phyloP scores from a whole-genome alignment of 1,140 invertebrate species.

The Anastatus disparis region DNA sequence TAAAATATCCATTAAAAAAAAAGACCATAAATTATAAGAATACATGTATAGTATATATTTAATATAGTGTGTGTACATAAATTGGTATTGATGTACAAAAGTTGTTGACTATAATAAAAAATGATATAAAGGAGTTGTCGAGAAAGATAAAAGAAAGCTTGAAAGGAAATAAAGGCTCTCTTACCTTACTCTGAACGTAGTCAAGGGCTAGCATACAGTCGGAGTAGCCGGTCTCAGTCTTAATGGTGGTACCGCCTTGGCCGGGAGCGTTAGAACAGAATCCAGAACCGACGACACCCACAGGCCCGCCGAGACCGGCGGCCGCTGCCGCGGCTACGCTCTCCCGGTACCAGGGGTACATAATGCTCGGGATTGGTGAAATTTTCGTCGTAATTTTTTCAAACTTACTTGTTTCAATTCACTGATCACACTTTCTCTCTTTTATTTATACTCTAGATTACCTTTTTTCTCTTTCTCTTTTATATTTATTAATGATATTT shows the following conservation, averaged over 20 bases:
- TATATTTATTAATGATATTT: too few species aligned
- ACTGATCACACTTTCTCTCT: background rate
- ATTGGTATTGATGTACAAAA: too few species aligned
- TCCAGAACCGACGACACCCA: constrained; percentile 65
- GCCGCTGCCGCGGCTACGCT: constrained; percentile 72
- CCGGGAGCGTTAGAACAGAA: constrained; percentile 64
- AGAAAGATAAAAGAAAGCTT: background rate
- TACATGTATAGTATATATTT: too few species aligned
- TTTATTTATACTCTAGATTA: background rate
- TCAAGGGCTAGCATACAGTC: constrained; percentile 79
- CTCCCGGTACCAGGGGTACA: constrained; percentile 80
- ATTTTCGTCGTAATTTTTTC: constrained; percentile 44
- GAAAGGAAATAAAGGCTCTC: background rate
- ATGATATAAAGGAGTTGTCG: background rate
- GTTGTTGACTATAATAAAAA: too few species aligned
- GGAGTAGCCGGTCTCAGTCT: constrained; percentile 77
- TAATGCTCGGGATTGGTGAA: constrained; percentile 59
- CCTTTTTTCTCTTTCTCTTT: background rate
- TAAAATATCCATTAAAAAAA: too few species aligned
- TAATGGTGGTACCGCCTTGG: constrained; percentile 69
- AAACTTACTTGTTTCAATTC: constrained; percentile 11
- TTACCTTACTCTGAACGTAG: constrained; percentile 78
- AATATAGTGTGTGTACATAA: too few species aligned
- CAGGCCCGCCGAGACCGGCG: constrained; percentile 64
- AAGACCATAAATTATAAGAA: too few species aligned